Percentiles rank a stretch among this genome's conserved stretches.
Conservation (phyloP, 2,888 invertebrate species). For the Bombylius major region DNA sequence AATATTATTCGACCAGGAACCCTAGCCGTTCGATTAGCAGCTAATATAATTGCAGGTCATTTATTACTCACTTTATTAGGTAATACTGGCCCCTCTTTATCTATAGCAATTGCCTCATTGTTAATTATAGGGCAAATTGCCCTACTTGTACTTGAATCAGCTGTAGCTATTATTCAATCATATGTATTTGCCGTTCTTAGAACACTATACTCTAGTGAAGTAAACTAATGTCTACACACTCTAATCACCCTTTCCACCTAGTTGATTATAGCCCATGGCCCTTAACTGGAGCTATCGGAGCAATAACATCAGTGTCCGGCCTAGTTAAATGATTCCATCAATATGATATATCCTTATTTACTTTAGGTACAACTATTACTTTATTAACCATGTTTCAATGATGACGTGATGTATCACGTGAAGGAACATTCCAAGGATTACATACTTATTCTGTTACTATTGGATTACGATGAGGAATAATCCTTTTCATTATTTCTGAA, state of each 20-base stretch:
- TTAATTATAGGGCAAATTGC: slow-evolving; percentile 34
- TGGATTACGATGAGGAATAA: slow-evolving; percentile 56
- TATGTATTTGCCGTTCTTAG: slow-evolving; percentile 50
- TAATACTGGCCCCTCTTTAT: slow-evolving; percentile 30
- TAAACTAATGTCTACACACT: slow-evolving; percentile 41
- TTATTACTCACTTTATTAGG: slow-evolving; percentile 50
- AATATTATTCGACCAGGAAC: slow-evolving; percentile 59
- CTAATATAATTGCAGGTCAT: slow-evolving; percentile 68
- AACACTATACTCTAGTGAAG: slow-evolving; percentile 55
- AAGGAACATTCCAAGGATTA: slow-evolving; percentile 51
- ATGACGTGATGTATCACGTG: slow-evolving; percentile 57
- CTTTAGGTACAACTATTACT: slow-evolving; percentile 36
- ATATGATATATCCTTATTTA: slow-evolving; percentile 41
- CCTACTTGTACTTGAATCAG: slow-evolving; percentile 40
- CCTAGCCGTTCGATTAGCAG: slow-evolving; percentile 54
- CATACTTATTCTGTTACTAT: slow-evolving; percentile 46
- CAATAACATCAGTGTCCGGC: slow-evolving; percentile 44
- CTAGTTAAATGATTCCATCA: slow-evolving; percentile 50
- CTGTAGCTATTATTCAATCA: slow-evolving; percentile 45
- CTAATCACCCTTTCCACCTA: slow-evolving; percentile 52
- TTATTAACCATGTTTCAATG: slow-evolving; percentile 48
- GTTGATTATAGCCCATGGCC: slow-evolving; percentile 55
- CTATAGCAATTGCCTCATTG: slow-evolving; percentile 19
- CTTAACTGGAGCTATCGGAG: slow-evolving; percentile 44
- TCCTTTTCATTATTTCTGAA: slow-evolving; percentile 61